A percentile compares a stretch with the other conserved stretches of the same genome.
phyloP scores from a whole-genome alignment of 2,888 invertebrate species.

The Lochmaea crataegi region DNA sequence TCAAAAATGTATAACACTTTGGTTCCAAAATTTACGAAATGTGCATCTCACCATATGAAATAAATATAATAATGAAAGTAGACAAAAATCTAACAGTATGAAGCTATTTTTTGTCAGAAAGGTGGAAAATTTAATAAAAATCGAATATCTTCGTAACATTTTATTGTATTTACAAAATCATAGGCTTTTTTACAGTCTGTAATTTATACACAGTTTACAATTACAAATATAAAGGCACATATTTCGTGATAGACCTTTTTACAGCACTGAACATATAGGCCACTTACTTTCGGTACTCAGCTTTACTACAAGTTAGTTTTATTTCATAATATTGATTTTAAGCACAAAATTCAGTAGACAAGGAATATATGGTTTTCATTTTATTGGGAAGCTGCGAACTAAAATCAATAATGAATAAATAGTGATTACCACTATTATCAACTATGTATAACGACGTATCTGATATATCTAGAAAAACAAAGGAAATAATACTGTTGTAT shows the following conservation, averaged over 20 bases:
- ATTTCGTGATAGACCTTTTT: slow-evolving; percentile 48
- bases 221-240: slow-evolving; percentile 55
- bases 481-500: not conserved
- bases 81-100: not conserved
- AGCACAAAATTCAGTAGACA: slow-evolving; percentile 9
- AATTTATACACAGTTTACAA: slow-evolving; percentile 51
- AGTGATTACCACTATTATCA: no score
- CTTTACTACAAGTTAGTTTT: slow-evolving; percentile 24
- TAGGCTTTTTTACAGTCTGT: slow-evolving; percentile 51
- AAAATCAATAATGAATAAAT: not conserved
- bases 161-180: slow-evolving; percentile 46
- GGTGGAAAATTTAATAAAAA: not conserved
- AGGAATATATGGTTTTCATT: slow-evolving; percentile 31
- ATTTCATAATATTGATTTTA: slow-evolving; percentile 11
- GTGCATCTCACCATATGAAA: no score
- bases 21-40: no score
- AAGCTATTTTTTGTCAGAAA: not conserved
- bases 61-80: no score
- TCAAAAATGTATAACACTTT: no score
- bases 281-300: slow-evolving; percentile 33
- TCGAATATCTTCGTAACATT: slow-evolving; percentile 40
- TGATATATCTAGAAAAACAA: not conserved
- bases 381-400: not conserved
- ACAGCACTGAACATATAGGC: slow-evolving; percentile 30
- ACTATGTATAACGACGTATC: no score